Conservation (phyloP, 1,140 invertebrate genomes). For the Coelopa frigida region DNA sequence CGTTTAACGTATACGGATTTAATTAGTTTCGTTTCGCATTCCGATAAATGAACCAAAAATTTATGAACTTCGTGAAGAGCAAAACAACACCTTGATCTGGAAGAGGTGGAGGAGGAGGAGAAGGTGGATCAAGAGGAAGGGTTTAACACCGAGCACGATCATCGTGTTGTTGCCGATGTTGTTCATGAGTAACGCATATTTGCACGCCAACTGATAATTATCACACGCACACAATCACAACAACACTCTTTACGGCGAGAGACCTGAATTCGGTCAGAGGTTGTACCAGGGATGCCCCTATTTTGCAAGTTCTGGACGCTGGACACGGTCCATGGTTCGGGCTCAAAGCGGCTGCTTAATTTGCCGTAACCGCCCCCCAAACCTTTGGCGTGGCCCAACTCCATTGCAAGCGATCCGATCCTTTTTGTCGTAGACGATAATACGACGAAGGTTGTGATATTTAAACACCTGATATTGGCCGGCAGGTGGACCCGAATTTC, state of each 20-base stretch:
- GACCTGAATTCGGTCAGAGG: conserved; percentile 16
- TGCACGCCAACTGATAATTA: conserved; percentile 18
- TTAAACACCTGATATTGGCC: background rate
- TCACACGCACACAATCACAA: too few species aligned
- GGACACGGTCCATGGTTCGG: background rate
- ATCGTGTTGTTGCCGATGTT: too few species aligned
- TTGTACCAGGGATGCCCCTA: conserved; percentile 6
- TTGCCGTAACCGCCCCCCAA: conserved; percentile 16
- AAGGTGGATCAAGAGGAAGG: too few species aligned
- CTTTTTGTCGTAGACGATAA: background rate
- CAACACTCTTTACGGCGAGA: too few species aligned
- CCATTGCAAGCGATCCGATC: background rate
- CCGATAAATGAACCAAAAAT: too few species aligned
- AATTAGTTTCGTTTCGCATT: too few species aligned
- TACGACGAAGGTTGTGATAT: background rate
- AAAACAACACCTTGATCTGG: too few species aligned
- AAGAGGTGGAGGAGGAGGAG: too few species aligned
- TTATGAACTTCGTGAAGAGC: too few species aligned
- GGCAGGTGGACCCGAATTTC: conserved; percentile 1
- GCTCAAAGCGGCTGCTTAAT: conserved; percentile 11
- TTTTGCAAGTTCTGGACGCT: background rate
- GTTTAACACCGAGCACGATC: too few species aligned
- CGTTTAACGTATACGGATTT: too few species aligned
- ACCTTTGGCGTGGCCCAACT: conserved; percentile 6
- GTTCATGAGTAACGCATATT: too few species aligned